Conservation (phyloP, 2,113 vertebrate genomes). For the Myiozetetes cayanensis region DNA sequence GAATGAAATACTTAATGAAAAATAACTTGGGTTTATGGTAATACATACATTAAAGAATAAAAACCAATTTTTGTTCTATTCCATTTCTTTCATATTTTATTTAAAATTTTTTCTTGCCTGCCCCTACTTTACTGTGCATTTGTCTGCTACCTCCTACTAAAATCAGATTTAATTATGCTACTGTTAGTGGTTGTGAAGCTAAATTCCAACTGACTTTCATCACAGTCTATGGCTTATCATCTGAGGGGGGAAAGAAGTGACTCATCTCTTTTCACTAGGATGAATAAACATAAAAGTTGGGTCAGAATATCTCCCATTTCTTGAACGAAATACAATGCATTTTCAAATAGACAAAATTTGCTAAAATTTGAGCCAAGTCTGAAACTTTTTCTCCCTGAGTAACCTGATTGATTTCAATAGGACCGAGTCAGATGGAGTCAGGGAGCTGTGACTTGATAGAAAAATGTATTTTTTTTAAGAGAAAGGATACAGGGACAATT, state of each 20-base stretch:
- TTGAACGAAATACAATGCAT: background rate
- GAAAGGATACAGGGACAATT: background rate
- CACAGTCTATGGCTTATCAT: background rate
- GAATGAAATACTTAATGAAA: background rate
- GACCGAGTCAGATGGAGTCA: rapidly evolving
- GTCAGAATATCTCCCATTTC: background rate
- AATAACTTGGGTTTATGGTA: background rate
- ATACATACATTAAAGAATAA: background rate
- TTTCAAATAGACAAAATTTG: slow-evolving; percentile 1
- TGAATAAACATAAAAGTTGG: background rate
- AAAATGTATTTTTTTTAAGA: background rate
- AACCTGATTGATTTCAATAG: background rate
- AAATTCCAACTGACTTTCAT: background rate
- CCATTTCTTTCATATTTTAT: background rate
- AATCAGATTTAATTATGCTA: background rate
- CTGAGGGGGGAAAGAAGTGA: background rate
- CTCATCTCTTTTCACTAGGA: background rate
- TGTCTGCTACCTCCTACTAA: background rate
- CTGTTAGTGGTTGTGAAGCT: background rate
- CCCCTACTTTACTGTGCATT: background rate
- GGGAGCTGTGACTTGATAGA: background rate
- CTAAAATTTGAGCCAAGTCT: background rate
- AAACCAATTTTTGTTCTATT: background rate
- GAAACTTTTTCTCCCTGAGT: background rate
- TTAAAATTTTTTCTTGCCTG: background rate